Evolutionary conservation across 2,797 vertebrate species (phyloP).

Genomic region (Pangasius krempfi): DNA sequence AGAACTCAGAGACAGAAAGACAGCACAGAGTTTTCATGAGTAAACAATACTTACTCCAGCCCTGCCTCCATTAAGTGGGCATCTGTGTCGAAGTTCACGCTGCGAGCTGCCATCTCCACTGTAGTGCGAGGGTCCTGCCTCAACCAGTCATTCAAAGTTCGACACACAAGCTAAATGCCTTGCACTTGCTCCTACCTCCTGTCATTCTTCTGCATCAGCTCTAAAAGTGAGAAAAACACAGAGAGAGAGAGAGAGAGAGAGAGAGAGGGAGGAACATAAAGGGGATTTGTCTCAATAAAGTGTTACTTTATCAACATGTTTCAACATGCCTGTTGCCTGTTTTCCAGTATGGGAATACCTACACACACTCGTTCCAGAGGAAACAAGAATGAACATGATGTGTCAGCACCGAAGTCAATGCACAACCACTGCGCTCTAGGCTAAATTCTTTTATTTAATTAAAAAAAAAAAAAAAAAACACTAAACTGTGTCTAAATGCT

Average conservation of each 20-base stretch:
- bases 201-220: conserved; percentile 57
- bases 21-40: background rate
- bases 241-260: background rate
- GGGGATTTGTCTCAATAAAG: background rate
- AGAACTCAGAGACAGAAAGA: background rate
- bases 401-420: background rate
- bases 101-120: conserved; percentile 69
- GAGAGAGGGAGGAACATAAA: background rate
- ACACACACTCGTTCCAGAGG: background rate
- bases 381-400: conserved; percentile 24
- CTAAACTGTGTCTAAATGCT: background rate
- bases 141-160: conserved; percentile 34
- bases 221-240: background rate
- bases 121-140: conserved; percentile 7
- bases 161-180: background rate
- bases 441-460: too few species aligned
- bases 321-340: conserved; percentile 27
- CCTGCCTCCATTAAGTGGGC: conserved; percentile 62
- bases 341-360: background rate
- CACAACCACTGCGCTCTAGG: background rate
- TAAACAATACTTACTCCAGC: conserved; percentile 70
- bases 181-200: conserved; percentile 52
- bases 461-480: too few species aligned
- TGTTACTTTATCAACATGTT: conserved; percentile 5
- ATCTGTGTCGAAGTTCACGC: conserved; percentile 63